Percentiles rank a stretch among this genome's conserved stretches.
Evolutionary conservation across 2,888 invertebrate species (phyloP).

Genomic region (Drosophila birchii): DNA sequence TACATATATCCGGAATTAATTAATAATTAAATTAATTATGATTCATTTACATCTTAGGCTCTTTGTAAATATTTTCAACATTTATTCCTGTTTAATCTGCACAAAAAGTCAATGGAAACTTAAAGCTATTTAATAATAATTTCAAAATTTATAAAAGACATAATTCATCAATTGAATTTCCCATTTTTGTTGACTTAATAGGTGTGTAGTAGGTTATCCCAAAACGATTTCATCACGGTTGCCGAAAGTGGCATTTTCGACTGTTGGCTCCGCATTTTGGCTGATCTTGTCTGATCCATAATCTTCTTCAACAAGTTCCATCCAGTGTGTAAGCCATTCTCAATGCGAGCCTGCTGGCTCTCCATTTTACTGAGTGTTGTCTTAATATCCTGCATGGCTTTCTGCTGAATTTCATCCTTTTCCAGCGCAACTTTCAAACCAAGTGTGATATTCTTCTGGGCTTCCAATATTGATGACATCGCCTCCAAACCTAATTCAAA

Average conservation of each 20-base stretch:
- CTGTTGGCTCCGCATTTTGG: not conserved
- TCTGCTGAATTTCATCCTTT: too few species aligned
- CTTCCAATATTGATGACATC: not conserved
- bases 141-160: too few species aligned
- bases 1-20: not conserved
- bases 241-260: not conserved
- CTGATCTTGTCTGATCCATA: too few species aligned
- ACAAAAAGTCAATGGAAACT: not conserved
- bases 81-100: not conserved
- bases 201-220: not conserved
- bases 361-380: too few species aligned
- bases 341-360: too few species aligned
- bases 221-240: not conserved
- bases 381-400: too few species aligned
- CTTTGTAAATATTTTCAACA: not conserved
- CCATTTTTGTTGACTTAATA: too few species aligned
- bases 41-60: not conserved
- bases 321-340: too few species aligned
- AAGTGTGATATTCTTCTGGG: not conserved
- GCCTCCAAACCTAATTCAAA: not conserved
- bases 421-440: not conserved
- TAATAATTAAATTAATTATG: not conserved
- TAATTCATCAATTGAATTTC: too few species aligned
- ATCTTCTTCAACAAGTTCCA: too few species aligned
- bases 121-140: too few species aligned